Conservation (phyloP, 2,113 vertebrate genomes). For the Ibidorhyncha struthersii region DNA sequence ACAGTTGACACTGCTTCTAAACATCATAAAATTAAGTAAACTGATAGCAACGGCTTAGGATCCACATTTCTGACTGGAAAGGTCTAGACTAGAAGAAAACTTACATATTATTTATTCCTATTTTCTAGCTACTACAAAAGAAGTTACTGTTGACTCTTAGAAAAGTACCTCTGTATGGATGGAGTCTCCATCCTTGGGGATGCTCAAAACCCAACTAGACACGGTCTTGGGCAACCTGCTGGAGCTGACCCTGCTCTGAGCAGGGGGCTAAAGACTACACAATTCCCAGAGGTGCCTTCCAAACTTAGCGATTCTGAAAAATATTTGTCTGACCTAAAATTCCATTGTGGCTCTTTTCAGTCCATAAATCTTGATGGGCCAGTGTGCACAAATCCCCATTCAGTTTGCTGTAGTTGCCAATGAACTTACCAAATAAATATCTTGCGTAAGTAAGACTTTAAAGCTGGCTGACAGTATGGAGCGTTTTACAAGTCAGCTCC, state of each 20-base stretch:
- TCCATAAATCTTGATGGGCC: background rate
- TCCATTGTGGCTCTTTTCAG: background rate
- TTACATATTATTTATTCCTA: background rate
- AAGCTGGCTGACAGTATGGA: background rate
- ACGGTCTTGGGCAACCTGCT: background rate
- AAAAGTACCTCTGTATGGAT: background rate
- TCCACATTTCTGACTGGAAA: background rate
- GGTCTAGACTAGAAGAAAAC: background rate
- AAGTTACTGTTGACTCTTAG: background rate
- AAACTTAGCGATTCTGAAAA: background rate
- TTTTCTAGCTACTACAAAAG: background rate
- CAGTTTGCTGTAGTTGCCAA: background rate
- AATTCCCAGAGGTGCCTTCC: background rate
- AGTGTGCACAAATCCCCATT: rapidly evolving
- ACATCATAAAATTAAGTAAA: background rate
- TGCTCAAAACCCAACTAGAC: background rate
- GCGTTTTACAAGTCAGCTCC: background rate
- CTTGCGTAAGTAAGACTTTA: background rate
- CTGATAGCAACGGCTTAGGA: background rate
- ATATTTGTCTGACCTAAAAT: background rate
- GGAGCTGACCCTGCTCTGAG: background rate
- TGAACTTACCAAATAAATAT: background rate
- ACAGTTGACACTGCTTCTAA: background rate
- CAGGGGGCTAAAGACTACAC: rapidly evolving
- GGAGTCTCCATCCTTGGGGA: background rate